phyloP scores from a whole-genome alignment of 2,888 invertebrate genomes.

The Meghimatium bilineatum region DNA sequence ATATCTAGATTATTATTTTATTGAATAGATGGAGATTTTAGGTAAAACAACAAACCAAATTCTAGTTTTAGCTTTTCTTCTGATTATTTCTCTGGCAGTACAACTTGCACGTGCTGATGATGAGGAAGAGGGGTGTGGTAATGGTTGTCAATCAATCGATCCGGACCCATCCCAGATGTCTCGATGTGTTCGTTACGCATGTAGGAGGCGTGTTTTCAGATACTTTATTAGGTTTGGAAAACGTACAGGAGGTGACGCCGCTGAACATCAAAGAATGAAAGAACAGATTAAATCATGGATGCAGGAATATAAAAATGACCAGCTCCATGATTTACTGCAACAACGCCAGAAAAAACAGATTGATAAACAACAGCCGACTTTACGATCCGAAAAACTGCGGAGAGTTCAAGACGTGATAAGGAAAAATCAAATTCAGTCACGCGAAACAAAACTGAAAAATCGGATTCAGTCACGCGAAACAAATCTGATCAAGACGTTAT shows the following conservation, averaged over 20 bases:
- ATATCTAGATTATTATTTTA: not conserved
- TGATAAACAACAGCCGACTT: not conserved
- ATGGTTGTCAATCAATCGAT: slow-evolving; percentile 19
- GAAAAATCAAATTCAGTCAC: not conserved
- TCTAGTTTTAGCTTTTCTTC: not conserved
- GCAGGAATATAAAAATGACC: not conserved
- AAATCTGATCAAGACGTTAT: not conserved
- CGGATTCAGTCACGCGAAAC: not conserved
- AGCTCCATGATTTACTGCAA: not conserved
- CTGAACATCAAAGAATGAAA: not conserved
- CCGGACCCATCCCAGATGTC: slow-evolving; percentile 20
- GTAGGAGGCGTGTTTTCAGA: slow-evolving; percentile 34
- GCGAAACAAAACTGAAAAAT: not conserved
- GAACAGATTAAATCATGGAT: not conserved
- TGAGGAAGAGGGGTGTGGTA: slow-evolving; percentile 29
- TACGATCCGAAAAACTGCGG: not conserved
- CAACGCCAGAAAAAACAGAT: not conserved
- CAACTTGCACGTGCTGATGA: not conserved
- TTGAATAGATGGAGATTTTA: not conserved
- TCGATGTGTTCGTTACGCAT: slow-evolving; percentile 24
- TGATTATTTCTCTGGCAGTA: not conserved
- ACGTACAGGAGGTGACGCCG: not conserved
- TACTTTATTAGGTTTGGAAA: slow-evolving; percentile 38
- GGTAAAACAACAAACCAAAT: not conserved
- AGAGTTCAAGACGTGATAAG: not conserved